Percentiles rank a stretch among this genome's conserved stretches.
Evolutionary conservation across 2,113 vertebrate genomes (phyloP).

Genomic region (Bambusicola thoracicus): DNA sequence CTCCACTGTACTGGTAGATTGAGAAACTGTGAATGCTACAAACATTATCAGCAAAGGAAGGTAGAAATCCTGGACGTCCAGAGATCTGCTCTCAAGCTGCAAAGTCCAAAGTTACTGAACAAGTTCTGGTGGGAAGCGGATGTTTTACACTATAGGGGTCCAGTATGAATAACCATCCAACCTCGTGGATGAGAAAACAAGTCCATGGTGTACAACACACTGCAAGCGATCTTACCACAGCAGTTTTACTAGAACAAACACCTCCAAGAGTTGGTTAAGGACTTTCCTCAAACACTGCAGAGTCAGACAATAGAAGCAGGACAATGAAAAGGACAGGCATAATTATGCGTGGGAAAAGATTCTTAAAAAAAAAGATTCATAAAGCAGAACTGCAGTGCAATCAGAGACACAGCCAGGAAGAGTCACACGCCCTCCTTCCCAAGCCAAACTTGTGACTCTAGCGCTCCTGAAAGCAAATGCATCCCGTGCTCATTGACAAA

Average conservation of each 20-base stretch:
- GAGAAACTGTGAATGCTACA: neutral
- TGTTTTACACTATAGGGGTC: neutral
- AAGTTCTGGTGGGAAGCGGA: slow-evolving; percentile 16
- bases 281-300: neutral
- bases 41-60: neutral
- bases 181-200: neutral
- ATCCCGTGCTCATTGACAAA: neutral
- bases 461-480: neutral
- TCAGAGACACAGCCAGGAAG: neutral
- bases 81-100: neutral
- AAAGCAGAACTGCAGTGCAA: accelerated
- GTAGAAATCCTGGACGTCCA: neutral
- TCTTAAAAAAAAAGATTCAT: neutral
- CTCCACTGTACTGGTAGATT: neutral
- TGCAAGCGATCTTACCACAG: neutral
- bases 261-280: neutral
- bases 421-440: neutral
- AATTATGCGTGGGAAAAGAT: neutral
- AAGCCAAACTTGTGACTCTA: neutral
- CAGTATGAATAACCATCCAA: neutral
- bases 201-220: neutral
- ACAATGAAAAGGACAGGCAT: neutral
- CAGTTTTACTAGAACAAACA: neutral
- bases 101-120: neutral
- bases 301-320: neutral